Evolutionary conservation across 2,797 vertebrate genomes (phyloP), one percentile per base, ranked within the genome.

Genomic region (Odontamblyopus rebecca): DNA sequence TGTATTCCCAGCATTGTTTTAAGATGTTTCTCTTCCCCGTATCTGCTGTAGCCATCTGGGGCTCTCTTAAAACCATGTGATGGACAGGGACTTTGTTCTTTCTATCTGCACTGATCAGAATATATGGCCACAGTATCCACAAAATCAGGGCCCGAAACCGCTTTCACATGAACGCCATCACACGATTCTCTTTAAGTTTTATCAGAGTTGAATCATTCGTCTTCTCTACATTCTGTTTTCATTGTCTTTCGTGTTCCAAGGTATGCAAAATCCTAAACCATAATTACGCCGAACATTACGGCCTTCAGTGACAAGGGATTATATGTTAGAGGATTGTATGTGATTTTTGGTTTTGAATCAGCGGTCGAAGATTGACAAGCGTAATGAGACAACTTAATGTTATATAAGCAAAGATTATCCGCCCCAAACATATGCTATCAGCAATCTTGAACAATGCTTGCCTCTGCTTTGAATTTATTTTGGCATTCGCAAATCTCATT

Each of bases 31-130:
- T 32, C n/a, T 19, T 38, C 54, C 61, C 23, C 1, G 16, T 11
- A 30, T 73, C 63, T 41, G 3, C 67, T 53, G 23, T 5, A 60
- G 38, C 70, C 56, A 54, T 38, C 65, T 67, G 65, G 48, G 15
- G 9, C 16, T 53, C 30, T 11, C 48, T 54, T 12, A 18, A 66
- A 66, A 66, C 63, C 63, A 27, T 51, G 48, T 66, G 64, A 67
- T 32, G 48, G 48, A 65, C 63, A 18, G 41, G 8, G 63, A 30
- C 65, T 67, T 67, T 67, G 48, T 67, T 67, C 65, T 67, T 30
- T 9, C 27, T 67, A 53, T 66, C 64, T 66, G 44, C 44, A 5
- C 15, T 1, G 64, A 66, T 66, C 64, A 66, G 4, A 11, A 23
- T 48, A 26, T 50, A 26, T 29, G 50, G 16, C 50, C 11, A 12